Evolutionary conservation across 1,140 invertebrate genomes (phyloP), one percentile per base, ranked within the genome.

Genomic region (Brachystomella parvula): DNA sequence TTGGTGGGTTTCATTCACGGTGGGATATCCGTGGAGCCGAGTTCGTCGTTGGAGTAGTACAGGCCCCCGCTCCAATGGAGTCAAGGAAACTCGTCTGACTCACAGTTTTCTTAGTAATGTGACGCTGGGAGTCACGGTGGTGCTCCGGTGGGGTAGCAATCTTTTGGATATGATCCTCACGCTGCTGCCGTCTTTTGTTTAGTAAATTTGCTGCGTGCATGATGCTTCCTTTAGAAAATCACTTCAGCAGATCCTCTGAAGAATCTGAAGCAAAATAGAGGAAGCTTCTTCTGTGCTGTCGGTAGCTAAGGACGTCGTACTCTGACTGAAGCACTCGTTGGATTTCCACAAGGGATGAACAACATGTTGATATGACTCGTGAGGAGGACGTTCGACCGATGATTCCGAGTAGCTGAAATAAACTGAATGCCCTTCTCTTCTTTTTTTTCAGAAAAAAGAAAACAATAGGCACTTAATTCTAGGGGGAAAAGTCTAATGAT

Each of bases 161-260:
- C 21, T 32, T 28, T 17, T 39, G 60, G 9, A 28, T 59, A 12
- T 62, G 60, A 2, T 39, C 60, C 24, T 39, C 60, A 15, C 39
- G 15, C 21, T 47, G 60, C 60, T 62, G 60, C 24, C 60, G 60
- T 29, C 39, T 35, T 35, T 62, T 62, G 33, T 62, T 62, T 26
- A 62, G 24, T 29, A 62, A 62, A 47, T 62, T 62, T 2, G 60
- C 60, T 17, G 60, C 60, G 28, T 62, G 60, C 60, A 62, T 60
- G 15, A 12, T 57, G 21, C 12, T 57, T 60, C 9, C 15, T 30
- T 60, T 30, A 17, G 29, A 9, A 24, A n/a, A 30, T 30, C 58
- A 32, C 9, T 60, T 60, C 6, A 6, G 6, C 53, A 12, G 6
- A 12, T 35, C 21, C 15, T 47, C 44, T 47, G 21, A 47, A 15